phyloP scores from a whole-genome alignment of 2,888 invertebrate genomes.

The Parascotia fuliginaria region DNA sequence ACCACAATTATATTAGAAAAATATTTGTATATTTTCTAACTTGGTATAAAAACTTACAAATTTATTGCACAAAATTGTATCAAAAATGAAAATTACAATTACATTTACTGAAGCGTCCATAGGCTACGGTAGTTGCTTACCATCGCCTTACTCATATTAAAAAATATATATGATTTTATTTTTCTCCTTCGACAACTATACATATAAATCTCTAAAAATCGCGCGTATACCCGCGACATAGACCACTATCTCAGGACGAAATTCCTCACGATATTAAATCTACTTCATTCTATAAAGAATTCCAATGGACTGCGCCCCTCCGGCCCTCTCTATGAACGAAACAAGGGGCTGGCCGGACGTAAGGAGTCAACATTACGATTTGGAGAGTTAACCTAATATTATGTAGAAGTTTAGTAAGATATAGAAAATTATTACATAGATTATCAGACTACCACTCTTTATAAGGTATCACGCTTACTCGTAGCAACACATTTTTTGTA shows the following conservation, averaged over 20 bases:
- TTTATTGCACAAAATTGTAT: too few species aligned
- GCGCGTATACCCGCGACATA: conserved; percentile 31
- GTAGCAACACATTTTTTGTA: too few species aligned
- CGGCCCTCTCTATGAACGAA: conserved; percentile 44
- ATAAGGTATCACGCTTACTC: too few species aligned
- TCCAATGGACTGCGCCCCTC: conserved; percentile 69
- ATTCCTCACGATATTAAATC: conserved; percentile 84
- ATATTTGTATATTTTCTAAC: too few species aligned
- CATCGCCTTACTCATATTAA: too few species aligned
- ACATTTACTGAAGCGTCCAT: too few species aligned
- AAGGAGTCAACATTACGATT: background rate
- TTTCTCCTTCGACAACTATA: background rate
- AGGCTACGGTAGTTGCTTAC: too few species aligned
- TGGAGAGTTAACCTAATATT: background rate
- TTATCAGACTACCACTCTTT: too few species aligned
- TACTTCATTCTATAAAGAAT: conserved; percentile 81
- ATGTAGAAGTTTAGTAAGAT: background rate
- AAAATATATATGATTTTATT: too few species aligned
- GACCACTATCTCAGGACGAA: conserved; percentile 69
- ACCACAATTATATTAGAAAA: too few species aligned
- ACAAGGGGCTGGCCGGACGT: conserved; percentile 29
- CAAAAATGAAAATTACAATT: too few species aligned
- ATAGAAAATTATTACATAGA: background rate
- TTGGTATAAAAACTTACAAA: too few species aligned
- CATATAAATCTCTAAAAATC: conserved; percentile 29